Percentiles rank a stretch among this genome's conserved stretches.
Evolutionary conservation across 1,140 invertebrate species (phyloP).

Genomic region (Polypedilum vanderplanki): DNA sequence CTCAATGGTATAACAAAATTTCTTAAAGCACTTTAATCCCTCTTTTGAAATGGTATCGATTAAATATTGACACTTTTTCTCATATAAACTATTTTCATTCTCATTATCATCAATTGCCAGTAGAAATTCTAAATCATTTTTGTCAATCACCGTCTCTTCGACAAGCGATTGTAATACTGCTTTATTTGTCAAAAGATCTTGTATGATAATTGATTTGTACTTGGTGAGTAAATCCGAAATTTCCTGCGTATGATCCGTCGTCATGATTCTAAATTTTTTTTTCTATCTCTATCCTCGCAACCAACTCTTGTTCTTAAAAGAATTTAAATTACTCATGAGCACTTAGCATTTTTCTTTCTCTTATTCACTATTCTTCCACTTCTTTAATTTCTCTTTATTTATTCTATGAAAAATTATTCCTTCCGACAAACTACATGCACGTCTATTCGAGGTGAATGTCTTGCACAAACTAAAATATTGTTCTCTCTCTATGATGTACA

Average conservation of each 20-base stretch:
- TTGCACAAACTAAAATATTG: conserved; percentile 26
- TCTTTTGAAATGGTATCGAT: conserved; percentile 2
- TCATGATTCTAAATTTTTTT: neutral
- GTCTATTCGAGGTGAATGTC: conserved; percentile 9
- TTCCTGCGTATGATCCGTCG: conserved; percentile 20
- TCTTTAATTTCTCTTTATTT: neutral
- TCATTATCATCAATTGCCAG: neutral
- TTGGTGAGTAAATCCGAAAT: neutral
- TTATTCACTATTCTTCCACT: neutral
- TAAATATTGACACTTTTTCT: conserved; percentile 27
- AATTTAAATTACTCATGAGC: neutral
- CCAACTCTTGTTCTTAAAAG: too few relatives aligned
- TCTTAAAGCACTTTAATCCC: neutral
- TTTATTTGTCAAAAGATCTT: conserved; percentile 2
- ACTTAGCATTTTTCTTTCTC: conserved; percentile 4
- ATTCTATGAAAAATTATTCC: neutral
- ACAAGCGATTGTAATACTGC: neutral
- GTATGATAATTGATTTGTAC: conserved; percentile 20
- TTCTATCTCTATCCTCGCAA: too few relatives aligned
- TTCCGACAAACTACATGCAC: neutral
- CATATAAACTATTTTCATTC: neutral
- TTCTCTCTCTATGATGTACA: too few relatives aligned
- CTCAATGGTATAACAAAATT: conserved; percentile 2
- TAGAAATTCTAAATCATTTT: conserved; percentile 23
- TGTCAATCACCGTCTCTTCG: conserved; percentile 3